Conservation (phyloP, 2,888 invertebrate species). For the Coremacera marginata region DNA sequence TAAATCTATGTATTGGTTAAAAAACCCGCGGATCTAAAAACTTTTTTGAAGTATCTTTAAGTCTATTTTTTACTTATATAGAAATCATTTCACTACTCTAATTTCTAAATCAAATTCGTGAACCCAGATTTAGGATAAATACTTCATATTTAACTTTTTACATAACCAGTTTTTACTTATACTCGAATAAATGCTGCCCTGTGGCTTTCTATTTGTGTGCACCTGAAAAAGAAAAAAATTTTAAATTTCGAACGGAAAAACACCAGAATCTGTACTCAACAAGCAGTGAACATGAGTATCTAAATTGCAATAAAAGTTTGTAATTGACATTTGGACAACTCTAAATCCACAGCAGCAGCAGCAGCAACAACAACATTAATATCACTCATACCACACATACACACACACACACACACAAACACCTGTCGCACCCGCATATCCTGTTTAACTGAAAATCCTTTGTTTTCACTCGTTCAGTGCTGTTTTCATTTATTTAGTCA, state of each 20-base stretch:
- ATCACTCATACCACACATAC: neutral
- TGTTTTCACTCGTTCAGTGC: neutral
- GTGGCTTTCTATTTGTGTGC: too few relatives aligned
- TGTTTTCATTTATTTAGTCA: neutral
- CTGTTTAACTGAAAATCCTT: neutral
- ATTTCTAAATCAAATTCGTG: too few relatives aligned
- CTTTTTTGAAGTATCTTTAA: too few relatives aligned
- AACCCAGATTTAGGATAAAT: too few relatives aligned
- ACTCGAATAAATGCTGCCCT: too few relatives aligned
- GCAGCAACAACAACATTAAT: neutral
- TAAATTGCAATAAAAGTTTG: constrained; percentile 63
- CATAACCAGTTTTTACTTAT: too few relatives aligned
- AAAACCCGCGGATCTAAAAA: too few relatives aligned
- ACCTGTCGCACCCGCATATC: neutral
- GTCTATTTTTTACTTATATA: too few relatives aligned
- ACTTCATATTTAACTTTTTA: too few relatives aligned
- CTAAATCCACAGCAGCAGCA: constrained; percentile 48
- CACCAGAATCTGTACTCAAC: neutral
- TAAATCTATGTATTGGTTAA: too few relatives aligned
- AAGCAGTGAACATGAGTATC: constrained; percentile 52
- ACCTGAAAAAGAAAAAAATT: too few relatives aligned
- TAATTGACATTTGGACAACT: constrained; percentile 62
- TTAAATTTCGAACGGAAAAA: neutral
- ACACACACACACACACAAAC: neutral
- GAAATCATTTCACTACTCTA: too few relatives aligned